Base-by-base conservation (phyloP, 2,888 invertebrate genomes). In the Cephus pulcher region DNA sequence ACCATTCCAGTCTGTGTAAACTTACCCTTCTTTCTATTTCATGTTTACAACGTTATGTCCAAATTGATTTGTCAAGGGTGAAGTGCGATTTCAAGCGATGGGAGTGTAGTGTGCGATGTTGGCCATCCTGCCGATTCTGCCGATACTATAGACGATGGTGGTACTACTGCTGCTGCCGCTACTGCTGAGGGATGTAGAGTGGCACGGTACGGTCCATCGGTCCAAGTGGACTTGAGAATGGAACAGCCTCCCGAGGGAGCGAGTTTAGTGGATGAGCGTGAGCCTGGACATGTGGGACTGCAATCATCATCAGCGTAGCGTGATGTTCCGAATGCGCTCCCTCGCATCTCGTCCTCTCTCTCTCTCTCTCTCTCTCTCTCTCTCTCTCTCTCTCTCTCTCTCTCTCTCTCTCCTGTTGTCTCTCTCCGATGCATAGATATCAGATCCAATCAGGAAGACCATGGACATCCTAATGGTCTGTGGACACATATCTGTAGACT, bases 1-100 rank as follows among this genome's bases (percentile, higher is more conserved):
- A 15, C 6, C 15, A 40, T 40, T 40, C 40, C 74, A 75, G 83
- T 80, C 82, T 85, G 84, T 86, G 84, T 80, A 85, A 87, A 88
- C 85, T 84, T 34, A 34, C 81, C 81, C 81, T 35, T 84, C 80
- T 83, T 79, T 79, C 80, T 84, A 80, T 83, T 82, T 83, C 88
- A 86, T 90, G 87, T 90, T 90, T 89, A 88, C 90, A 87, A 85
- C 87, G 86, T 88, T 87, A 90, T 86, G 90, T 86, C 88, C 87
- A 87, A 90, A 90, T 90, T 89, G 90, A 90, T 91, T 91, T 87
- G 88, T 89, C 88, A 87, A 86, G 87, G 85, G 84, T 84, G 82
- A 30, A 33, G n/a, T 56, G 34, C 70, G 70, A 70, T 12, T 70
- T 30, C 70, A 12, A 37, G 30, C 12, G 37, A 69, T 15, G 35